Percentiles rank a stretch among this genome's conserved stretches.
Evolutionary conservation across 2,888 invertebrate species (phyloP).

Genomic region (Nysson spinosus): DNA sequence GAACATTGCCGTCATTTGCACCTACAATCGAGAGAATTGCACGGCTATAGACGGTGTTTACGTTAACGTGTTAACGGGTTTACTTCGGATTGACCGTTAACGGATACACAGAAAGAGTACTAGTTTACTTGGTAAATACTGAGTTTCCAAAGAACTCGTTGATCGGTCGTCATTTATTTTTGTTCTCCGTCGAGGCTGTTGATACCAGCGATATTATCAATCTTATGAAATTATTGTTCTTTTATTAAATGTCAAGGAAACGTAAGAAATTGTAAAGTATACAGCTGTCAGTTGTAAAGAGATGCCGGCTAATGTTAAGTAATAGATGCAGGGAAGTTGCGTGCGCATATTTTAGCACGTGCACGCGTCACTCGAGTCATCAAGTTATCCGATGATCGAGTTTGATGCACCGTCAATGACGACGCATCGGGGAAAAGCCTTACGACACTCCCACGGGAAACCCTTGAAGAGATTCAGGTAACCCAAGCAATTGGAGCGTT

Average conservation of each 20-base stretch:
- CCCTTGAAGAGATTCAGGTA: not conserved
- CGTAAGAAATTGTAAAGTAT: not conserved
- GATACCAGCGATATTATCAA: too few relatives aligned
- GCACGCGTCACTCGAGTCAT: not conserved
- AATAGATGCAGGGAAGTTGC: not conserved
- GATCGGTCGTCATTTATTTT: not conserved
- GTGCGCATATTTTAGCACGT: too few relatives aligned
- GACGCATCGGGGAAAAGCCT: not conserved
- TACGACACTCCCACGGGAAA: not conserved
- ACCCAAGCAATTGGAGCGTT: conserved; percentile 1
- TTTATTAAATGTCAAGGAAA: not conserved
- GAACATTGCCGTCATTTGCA: too few relatives aligned
- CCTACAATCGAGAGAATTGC: too few relatives aligned
- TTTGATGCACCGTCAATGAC: not conserved
- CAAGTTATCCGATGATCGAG: not conserved
- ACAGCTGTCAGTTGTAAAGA: conserved; percentile 1
- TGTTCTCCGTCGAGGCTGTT: too few relatives aligned
- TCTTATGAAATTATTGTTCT: too few relatives aligned
- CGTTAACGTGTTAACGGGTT: conserved; percentile 1
- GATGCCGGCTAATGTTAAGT: conserved; percentile 2
- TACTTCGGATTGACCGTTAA: not conserved
- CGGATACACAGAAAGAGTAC: too few relatives aligned
- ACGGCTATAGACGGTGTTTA: too few relatives aligned
- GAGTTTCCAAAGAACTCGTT: too few relatives aligned
- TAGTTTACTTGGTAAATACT: too few relatives aligned